Base-by-base conservation (phyloP, 2,888 invertebrate genomes). In the Stictocephala bisonia region DNA sequence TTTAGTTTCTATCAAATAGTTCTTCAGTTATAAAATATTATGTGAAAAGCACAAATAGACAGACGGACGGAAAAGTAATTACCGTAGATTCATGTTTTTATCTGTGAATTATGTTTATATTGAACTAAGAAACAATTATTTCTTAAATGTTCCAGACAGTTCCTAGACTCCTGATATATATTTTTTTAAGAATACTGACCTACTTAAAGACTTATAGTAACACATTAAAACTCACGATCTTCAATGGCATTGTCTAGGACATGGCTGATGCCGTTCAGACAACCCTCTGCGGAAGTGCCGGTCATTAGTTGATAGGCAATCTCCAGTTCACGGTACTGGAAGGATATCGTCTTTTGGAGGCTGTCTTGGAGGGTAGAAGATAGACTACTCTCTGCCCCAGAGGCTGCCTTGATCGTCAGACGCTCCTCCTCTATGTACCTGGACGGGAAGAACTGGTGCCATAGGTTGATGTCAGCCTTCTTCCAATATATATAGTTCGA, bases 401-500 rank as follows among this genome's bases (percentile, higher is more conserved):
- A 13, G 3, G 41, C 64, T 0, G 41, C 64, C 9, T 2, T 27
- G 15, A 44, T 3, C 3, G 64, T 64, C 44, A n/a, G 26, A 13
- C 26, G 64, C 44, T 64, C 64, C 27, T 64, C 64, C 44, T 64
- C 26, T 15, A 64, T 24, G 1, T 4, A 26, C 3, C 64, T 1
- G 44, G 24, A 24, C 9, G 64, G 64, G 64, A 64, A 64, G 64
- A 44, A 64, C 24, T 64, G 26, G 15, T 64, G 44, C 64, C 64
- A 64, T 1, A 27, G 26, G 11, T n/a, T 3, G 41, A 64, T 64
- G 64, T 64, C 64, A 15, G 20, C 1, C 44, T 64, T 64, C 64
- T 64, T 41, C 64, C 64, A 64, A 44, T 64, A 64, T 41, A 64
- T 64, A 18, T 64, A 64, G 41, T 64, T 27, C 4, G 26, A 27